These are phyloP conservation scores for Plutomurus gul DNA, from an alignment of 1,140 invertebrate species.

Conservation along the genomic window DNA sequence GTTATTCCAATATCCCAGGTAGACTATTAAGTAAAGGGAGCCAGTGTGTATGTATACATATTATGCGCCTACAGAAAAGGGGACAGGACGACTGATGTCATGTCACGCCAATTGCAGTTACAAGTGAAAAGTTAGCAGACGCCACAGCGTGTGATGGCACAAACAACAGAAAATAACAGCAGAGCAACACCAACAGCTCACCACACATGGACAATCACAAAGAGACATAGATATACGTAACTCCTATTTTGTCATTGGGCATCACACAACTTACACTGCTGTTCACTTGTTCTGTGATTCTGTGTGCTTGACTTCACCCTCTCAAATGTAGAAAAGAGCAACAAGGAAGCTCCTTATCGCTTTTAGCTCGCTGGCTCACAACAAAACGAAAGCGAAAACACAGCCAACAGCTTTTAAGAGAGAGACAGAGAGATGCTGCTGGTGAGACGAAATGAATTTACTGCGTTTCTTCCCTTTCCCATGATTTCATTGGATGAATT, in stretches of 20 bases:
- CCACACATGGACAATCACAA: neutral
- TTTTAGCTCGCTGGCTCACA: too few species aligned
- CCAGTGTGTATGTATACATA: neutral
- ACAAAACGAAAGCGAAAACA: neutral
- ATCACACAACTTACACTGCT: neutral
- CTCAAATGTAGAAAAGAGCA: neutral
- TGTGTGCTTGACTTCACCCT: neutral
- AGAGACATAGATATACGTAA: constrained; percentile 1
- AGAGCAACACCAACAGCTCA: constrained; percentile 1
- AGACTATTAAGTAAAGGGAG: too few species aligned
- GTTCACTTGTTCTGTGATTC: neutral
- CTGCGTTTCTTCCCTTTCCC: neutral
- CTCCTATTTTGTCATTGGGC: constrained; percentile 10
- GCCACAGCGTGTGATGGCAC: neutral
- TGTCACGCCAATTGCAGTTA: neutral
- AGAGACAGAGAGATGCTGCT: too few species aligned
- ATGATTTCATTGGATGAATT: too few species aligned
- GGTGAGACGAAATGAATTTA: neutral
- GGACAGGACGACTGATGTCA: neutral
- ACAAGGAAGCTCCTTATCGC: constrained; percentile 1
- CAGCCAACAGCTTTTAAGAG: neutral
- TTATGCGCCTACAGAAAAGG: neutral
- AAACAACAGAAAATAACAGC: too few species aligned
- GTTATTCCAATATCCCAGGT: too few species aligned
- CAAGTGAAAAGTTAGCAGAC: neutral